These are phyloP conservation scores for Calameuta pallipes DNA, from an alignment of 2,888 invertebrate genomes.

Conservation along the genomic window DNA sequence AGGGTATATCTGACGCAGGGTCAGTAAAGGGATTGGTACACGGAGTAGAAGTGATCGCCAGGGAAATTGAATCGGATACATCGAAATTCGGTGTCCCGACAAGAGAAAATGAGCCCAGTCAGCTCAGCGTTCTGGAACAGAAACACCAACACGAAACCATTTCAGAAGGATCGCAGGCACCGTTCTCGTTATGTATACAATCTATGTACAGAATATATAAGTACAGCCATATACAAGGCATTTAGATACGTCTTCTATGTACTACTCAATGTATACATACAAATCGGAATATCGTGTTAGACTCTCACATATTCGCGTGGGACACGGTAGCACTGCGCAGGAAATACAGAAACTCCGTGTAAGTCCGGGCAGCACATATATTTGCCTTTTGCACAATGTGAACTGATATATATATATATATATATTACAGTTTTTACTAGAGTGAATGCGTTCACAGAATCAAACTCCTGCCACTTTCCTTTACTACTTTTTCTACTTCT, in stretches of 20 bases:
- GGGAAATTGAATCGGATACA: slow-evolving; percentile 20
- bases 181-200: slow-evolving; percentile 8
- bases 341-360: background rate
- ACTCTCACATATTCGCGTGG: slow-evolving; percentile 15
- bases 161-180: slow-evolving; percentile 25
- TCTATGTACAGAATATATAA: slow-evolving; percentile 15
- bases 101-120: slow-evolving; percentile 13
- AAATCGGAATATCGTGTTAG: slow-evolving; percentile 12
- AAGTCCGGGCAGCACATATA: background rate
- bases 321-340: slow-evolving; percentile 5
- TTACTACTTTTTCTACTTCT: too few species aligned
- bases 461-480: too few species aligned
- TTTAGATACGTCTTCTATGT: background rate
- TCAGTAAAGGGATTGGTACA: background rate
- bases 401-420: background rate
- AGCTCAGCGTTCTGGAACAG: slow-evolving; percentile 18
- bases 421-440: too few species aligned
- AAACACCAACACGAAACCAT: slow-evolving; percentile 26
- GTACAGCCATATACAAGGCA: background rate
- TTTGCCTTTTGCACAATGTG: background rate
- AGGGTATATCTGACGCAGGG: background rate
- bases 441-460: too few species aligned
- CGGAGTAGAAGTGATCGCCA: background rate
- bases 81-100: slow-evolving; percentile 18
- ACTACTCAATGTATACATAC: slow-evolving; percentile 18